A percentile compares a stretch with the other conserved stretches of the same genome.
Conservation (phyloP, 2,113 vertebrate species). For the Chaenocephalus aceratus region DNA sequence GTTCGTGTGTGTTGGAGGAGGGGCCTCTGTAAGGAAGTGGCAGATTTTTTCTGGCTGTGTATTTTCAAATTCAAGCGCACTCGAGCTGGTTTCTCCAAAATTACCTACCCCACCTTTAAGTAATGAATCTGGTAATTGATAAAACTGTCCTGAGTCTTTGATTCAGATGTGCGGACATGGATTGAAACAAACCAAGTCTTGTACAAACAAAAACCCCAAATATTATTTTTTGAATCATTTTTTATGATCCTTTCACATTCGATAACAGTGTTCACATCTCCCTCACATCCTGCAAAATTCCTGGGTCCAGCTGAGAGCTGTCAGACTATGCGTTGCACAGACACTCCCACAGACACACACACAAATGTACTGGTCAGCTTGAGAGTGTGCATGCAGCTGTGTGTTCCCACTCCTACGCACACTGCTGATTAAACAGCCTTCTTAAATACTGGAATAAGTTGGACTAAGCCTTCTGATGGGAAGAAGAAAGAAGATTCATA, state of each 20-base stretch:
- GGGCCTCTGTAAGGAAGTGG: too few relatives aligned
- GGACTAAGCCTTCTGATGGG: neutral
- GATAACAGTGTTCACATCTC: conserved; percentile 3
- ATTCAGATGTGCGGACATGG: neutral
- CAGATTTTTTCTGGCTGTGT: too few relatives aligned
- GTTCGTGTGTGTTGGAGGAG: too few relatives aligned
- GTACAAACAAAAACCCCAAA: neutral
- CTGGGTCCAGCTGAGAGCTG: conserved; percentile 58
- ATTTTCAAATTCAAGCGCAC: too few relatives aligned
- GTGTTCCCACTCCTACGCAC: conserved; percentile 32
- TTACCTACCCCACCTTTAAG: too few relatives aligned
- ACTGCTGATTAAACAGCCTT: conserved; percentile 20
- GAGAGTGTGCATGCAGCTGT: conserved; percentile 47
- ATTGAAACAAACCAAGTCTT: neutral
- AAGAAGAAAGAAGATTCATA: conserved; percentile 3
- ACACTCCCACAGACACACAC: conserved; percentile 18
- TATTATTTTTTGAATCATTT: conserved; percentile 4
- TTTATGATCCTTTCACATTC: neutral
- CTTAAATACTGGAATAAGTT: conserved; percentile 19
- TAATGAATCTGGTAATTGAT: neutral
- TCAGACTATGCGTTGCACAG: conserved; percentile 23
- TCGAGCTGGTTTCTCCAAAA: too few relatives aligned
- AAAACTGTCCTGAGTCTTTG: neutral
- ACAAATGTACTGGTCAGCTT: conserved; percentile 41
- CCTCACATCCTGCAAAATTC: conserved; percentile 27